A percentile compares a stretch with the other conserved stretches of the same genome.
Evolutionary conservation across 2,113 vertebrate genomes (phyloP).

Genomic region (Haemorhous mexicanus): DNA sequence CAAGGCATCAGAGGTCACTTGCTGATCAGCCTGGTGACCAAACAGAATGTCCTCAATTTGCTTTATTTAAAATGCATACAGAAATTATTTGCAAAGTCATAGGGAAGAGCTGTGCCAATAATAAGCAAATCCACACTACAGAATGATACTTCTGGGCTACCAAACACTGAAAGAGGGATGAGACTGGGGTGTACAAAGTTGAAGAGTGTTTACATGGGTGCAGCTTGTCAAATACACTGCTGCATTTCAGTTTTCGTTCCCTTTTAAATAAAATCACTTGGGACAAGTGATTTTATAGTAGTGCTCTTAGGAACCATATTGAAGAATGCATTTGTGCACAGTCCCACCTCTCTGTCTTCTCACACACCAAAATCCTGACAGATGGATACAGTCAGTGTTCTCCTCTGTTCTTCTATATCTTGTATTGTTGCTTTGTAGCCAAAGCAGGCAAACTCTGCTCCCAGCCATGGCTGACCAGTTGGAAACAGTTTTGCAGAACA

Average conservation of each 20-base stretch:
- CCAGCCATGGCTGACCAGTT: neutral
- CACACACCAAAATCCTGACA: neutral
- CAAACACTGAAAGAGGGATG: neutral
- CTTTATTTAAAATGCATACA: neutral
- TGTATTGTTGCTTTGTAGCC: neutral
- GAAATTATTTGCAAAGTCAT: neutral
- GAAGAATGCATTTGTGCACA: neutral
- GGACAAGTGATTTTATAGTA: neutral
- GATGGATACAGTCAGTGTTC: neutral
- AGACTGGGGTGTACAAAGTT: neutral
- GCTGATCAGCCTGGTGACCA: neutral
- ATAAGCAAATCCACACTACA: neutral
- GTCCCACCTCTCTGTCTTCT: neutral
- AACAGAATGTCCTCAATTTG: neutral
- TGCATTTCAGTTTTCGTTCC: neutral
- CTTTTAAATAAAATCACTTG: neutral
- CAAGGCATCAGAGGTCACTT: neutral
- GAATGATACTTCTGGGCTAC: neutral
- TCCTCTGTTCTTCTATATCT: neutral
- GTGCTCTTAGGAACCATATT: neutral
- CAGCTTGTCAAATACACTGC: neutral
- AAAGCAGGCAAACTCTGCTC: neutral
- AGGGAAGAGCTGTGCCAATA: neutral
- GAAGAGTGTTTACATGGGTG: neutral
- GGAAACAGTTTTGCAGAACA: neutral